These are phyloP conservation scores for Teleiodes luculella DNA, from an alignment of 2,888 invertebrate genomes.

Conservation along the genomic window DNA sequence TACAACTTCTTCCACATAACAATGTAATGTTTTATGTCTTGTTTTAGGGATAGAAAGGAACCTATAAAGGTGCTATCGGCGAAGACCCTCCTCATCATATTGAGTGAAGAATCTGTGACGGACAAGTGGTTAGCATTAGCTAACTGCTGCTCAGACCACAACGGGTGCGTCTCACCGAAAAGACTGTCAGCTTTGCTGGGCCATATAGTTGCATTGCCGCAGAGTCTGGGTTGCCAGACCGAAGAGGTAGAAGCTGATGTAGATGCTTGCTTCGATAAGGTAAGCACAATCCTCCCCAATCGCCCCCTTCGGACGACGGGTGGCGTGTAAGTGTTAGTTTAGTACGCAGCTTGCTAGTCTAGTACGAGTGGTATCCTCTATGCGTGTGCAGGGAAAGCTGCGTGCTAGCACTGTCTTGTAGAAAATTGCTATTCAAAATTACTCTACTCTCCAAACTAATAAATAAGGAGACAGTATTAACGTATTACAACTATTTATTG, in stretches of 20 bases:
- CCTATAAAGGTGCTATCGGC: conserved; percentile 82
- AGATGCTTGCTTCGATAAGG: conserved; percentile 85
- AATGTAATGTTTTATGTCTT: neutral
- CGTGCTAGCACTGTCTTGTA: no score
- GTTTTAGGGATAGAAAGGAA: conserved; percentile 77
- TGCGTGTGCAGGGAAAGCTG: no score
- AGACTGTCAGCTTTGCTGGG: conserved; percentile 80
- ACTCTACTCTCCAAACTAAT: no score
- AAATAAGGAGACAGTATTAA: no score
- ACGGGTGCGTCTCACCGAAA: conserved; percentile 83
- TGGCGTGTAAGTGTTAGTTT: no score
- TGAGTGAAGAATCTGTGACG: conserved; percentile 81
- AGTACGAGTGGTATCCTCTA: no score
- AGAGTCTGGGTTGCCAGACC: conserved; percentile 80
- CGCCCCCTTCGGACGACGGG: no score
- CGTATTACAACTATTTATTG: no score
- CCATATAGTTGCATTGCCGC: conserved; percentile 79
- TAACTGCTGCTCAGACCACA: conserved; percentile 85
- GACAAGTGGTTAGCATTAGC: conserved; percentile 84
- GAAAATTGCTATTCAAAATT: no score
- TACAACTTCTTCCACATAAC: neutral
- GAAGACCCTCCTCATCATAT: conserved; percentile 82
- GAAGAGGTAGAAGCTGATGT: conserved; percentile 82
- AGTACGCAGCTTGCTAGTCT: no score
- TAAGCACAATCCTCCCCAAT: no score